Evolutionary conservation across 2,113 vertebrate species (phyloP), one percentile per base, ranked within the genome.

Genomic region (Chloroceryle aenea): DNA sequence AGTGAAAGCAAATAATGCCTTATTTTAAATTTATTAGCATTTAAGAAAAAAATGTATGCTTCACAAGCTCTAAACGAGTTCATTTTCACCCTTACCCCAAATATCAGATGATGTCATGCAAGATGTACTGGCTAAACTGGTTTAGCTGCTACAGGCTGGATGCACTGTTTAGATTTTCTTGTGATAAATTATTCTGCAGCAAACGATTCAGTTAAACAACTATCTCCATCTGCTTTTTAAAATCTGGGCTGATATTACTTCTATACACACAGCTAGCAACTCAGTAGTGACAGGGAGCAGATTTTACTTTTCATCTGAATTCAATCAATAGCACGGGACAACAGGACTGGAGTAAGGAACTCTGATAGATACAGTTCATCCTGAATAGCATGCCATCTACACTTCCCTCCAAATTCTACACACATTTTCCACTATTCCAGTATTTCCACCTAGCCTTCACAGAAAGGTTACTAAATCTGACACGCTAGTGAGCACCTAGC

Each of bases 121-220:
- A 92, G 91, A 80, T 73, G 81, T 94, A 96, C 97, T 96, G 72
- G 96, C 48, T 92, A 23, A 95, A 97, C 97, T 93, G 96, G 96
- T 97, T 96, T 76, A 81, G 71, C 97, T 86, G 76, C 96, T 71
- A 38, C 78, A 91, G 45, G 68, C 69, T 84, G 67, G 72, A 94
- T 83, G 32, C 38, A 89, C 52, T 80, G 38, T 86, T 93, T 30
- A 93, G 91, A 91, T 96, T 93, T 81, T 83, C 68, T 48, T 77
- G 48, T 81, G 93, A 95, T 95, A 95, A 93, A 86, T 95, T 88
- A 86, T 76, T 87, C 81, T 29, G 56, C 53, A 88, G 79, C 63
- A 78, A 79, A 25, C 0, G 3, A 96, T 92, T 92, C 30, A 15
- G 40, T 53, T 61, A 69, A 72, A 56, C 75, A 93, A 62, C 59